Base-by-base conservation (phyloP, 2,797 vertebrate species). In the Peromyscus eremicus region DNA sequence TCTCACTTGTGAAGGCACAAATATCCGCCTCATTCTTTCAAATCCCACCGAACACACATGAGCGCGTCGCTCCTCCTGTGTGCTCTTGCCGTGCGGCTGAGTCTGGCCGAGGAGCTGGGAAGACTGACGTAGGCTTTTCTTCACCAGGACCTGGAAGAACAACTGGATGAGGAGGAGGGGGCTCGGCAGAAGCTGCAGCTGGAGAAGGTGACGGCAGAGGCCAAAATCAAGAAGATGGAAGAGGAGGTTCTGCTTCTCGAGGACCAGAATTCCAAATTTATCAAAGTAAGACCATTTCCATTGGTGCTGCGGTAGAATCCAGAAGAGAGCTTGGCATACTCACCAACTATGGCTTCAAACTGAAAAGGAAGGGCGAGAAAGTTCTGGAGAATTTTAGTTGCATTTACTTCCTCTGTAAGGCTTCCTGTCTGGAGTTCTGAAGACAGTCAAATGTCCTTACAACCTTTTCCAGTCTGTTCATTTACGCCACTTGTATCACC, bases 171-270 rank as follows among this genome's bases (percentile, higher is more conserved):
- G 98, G 99, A 99, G 92, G 99, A 99, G 94, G 99, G 99, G 70
- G 99, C 99, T 13, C 98, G 99, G 49, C 99, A 99, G 98, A 99
- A 99, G 97, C 98, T 99, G 46, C 99, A 99, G 98, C 98, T 99
- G 94, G 99, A 99, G 91, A 99, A 99, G 98, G 99, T 99, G 95
- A 99, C 99, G 0, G 99, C 99, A 0, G 99, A 99, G 97, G 99
- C 99, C 0, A 99, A 99, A 98, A 99, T 99, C 96, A 99, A 99
- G 98, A 99, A 99, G 98, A 99, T 99, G 99, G 99, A 99, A 94
- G 99, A 99, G 97, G 99, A 99, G 97, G 99, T 99, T 96, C 98
- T 99, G 13, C 98, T 99, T 86, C 96, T 99, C 16, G 99, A 99
- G 97, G 99, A 99, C 98, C 99, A 99, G 89, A 99, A 99, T 98